Conservation (phyloP, 2,113 vertebrate genomes). For the Cochlearius cochlearius region DNA sequence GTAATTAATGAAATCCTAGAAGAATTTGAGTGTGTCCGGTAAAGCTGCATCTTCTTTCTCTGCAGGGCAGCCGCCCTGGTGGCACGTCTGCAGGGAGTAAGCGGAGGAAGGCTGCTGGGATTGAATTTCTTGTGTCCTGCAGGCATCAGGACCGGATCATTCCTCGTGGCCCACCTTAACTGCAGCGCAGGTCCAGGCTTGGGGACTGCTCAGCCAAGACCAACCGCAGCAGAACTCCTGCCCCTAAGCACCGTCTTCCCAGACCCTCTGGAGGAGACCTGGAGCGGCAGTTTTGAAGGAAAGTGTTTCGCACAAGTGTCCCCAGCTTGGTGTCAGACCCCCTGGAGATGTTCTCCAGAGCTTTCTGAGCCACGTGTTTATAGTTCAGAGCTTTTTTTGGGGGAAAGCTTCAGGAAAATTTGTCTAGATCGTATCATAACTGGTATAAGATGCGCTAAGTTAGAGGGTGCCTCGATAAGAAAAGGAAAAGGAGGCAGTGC, state of each 20-base stretch:
- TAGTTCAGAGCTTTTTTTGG: not conserved
- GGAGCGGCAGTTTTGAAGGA: accelerated
- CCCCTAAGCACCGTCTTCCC: not conserved
- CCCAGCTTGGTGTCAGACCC: not conserved
- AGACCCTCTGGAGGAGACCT: not conserved
- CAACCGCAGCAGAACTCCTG: not conserved
- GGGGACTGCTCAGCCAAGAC: not conserved
- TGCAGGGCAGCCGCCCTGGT: accelerated
- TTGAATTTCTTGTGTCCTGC: not conserved
- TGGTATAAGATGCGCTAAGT: not conserved
- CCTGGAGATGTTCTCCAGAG: not conserved
- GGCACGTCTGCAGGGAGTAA: accelerated
- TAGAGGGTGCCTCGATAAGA: not conserved
- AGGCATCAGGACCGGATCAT: accelerated
- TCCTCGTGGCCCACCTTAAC: not conserved
- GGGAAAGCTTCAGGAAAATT: not conserved
- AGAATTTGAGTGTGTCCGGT: not conserved
- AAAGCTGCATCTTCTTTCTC: not conserved
- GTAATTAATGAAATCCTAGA: not conserved
- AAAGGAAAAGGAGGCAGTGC: not conserved
- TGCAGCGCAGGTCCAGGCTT: too few relatives aligned
- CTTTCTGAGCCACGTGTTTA: accelerated
- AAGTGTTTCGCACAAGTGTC: accelerated
- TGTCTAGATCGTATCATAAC: accelerated
- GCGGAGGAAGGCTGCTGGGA: not conserved